Base-by-base conservation (phyloP, 2,888 invertebrate species). In the Epinotia demarniana region DNA sequence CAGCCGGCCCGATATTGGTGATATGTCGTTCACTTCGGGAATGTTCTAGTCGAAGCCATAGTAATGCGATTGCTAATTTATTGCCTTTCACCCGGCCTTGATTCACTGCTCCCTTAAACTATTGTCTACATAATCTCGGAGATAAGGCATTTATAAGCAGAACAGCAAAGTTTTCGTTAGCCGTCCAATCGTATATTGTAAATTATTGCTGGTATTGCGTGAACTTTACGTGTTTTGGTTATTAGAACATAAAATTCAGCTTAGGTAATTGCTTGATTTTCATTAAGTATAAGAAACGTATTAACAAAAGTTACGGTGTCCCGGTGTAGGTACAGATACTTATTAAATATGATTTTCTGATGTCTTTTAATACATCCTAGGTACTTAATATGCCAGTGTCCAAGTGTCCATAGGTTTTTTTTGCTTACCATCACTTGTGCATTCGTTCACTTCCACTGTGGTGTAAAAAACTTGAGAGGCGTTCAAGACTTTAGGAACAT, bases 41-140 rank as follows among this genome's bases (percentile, higher is more conserved):
- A 73, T 77, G 75, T 68, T 74, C 71, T 61, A 70, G 58, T 68
- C 74, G 39, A 46, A 67, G 79, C 77, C 72, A 77, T 75, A 75
- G 81, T 81, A 83, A 81, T 79, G 81, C 79, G 77, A 77, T 74
- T 77, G 73, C 78, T 79, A 82, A 83, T 83, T 81, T 82, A 83
- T 82, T 67, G 77, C 80, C 77, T 73, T 77, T 68, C 72, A 72
- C 80, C 77, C 77, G 75, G 58, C 77, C 81, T 79, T 82, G 81
- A 81, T 82, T 77, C 74, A 79, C 75, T 76, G 79, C 79, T 80
- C 76, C 77, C 77, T 74, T 75, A 75, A 70, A 79, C 77, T 75
- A 79, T 80, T 80, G 77, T 79, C 74, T 76, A 73, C 63, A 58
- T 75, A 75, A 75, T 75, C 71, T 72, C 58, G 33, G 61, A 62